Conservation (phyloP, 2,113 vertebrate genomes). For the Mustelus asterias region DNA sequence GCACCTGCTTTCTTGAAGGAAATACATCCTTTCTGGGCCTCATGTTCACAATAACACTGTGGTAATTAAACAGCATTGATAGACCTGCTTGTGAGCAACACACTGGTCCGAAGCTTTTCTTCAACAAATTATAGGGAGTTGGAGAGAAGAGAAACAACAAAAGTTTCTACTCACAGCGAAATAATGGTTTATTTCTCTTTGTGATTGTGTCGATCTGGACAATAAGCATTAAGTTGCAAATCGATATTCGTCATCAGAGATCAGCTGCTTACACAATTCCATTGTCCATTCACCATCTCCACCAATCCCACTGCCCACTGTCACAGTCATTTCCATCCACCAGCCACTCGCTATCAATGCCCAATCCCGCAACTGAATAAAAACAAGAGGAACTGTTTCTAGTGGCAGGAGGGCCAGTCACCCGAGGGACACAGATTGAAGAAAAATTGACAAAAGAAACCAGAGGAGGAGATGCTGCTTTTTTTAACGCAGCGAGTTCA, state of each 20-base stretch:
- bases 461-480: background rate
- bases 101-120: background rate
- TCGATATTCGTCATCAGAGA: background rate
- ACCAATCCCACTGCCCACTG: background rate
- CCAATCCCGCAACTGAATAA: too few species aligned
- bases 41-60: background rate
- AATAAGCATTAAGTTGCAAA: background rate
- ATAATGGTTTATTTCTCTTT: background rate
- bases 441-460: background rate
- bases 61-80: background rate
- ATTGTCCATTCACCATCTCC: background rate
- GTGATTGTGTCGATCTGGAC: background rate
- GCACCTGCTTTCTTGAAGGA: background rate
- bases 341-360: too few species aligned
- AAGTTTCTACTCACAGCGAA: background rate
- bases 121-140: background rate
- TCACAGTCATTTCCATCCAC: too few species aligned
- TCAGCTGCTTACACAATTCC: background rate
- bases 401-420: background rate
- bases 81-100: background rate
- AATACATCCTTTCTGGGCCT: background rate
- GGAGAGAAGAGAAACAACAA: background rate
- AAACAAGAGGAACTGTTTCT: background rate
- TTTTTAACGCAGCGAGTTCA: background rate
- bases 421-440: background rate